Evolutionary conservation across 2,113 vertebrate species (phyloP).

Genomic region (Pituophis catenifer): DNA sequence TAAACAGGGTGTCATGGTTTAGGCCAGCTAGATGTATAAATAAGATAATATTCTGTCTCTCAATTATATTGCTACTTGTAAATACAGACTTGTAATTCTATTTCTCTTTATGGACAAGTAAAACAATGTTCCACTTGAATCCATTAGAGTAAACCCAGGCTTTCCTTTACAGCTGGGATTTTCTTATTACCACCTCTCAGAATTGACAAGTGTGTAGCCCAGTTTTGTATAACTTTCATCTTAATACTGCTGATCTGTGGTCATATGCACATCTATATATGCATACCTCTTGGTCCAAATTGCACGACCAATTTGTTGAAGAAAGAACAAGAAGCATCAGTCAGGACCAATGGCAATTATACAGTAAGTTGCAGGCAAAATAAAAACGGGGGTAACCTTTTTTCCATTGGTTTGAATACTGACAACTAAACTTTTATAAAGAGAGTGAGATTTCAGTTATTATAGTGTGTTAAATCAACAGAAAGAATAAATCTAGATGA

Average conservation of each 20-base stretch:
- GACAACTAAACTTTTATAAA: not conserved
- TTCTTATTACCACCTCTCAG: not conserved
- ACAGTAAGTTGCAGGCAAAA: not conserved
- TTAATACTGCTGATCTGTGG: not conserved
- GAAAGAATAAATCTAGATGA: not conserved
- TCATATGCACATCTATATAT: not conserved
- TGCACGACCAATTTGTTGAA: not conserved
- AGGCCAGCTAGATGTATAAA: not conserved
- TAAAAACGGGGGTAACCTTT: not conserved
- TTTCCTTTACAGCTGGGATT: not conserved
- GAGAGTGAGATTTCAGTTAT: not conserved
- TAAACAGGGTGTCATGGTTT: not conserved
- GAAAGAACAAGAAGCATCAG: not conserved
- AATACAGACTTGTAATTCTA: not conserved
- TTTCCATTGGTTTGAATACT: not conserved
- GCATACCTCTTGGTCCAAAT: not conserved
- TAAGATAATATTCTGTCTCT: not conserved
- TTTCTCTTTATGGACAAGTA: not conserved
- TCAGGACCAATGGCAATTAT: not conserved
- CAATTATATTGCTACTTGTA: not conserved
- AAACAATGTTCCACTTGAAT: not conserved
- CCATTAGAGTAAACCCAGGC: not conserved
- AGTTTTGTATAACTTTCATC: not conserved
- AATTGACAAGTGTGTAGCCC: not conserved
- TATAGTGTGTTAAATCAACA: not conserved